phyloP scores from a whole-genome alignment of 2,888 invertebrate genomes.

The Chrysolina haemoptera region DNA sequence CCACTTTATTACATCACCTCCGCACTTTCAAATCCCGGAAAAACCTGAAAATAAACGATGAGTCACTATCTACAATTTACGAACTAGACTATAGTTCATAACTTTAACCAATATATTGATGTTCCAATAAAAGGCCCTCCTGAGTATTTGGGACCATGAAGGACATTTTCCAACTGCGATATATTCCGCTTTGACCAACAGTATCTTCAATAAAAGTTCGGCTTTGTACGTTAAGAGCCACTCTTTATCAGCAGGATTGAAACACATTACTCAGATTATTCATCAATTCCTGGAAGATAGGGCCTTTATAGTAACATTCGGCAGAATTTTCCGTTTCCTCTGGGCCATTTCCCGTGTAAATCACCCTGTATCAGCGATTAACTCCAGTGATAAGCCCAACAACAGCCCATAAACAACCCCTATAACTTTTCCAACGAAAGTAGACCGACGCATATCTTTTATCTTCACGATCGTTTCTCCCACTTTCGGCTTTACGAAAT shows the following conservation, averaged over 20 bases:
- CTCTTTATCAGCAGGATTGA: conserved; percentile 33
- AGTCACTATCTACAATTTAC: too few relatives aligned
- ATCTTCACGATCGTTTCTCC: conserved; percentile 33
- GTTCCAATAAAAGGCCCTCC: too few relatives aligned
- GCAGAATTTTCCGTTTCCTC: conserved; percentile 7
- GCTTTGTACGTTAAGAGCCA: neutral
- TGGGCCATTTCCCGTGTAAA: conserved; percentile 31
- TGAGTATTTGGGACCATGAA: too few relatives aligned
- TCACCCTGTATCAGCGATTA: conserved; percentile 47
- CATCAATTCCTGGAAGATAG: conserved; percentile 40
- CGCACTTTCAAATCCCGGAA: too few relatives aligned
- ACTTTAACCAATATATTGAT: too few relatives aligned
- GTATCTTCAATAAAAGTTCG: conserved; percentile 18
- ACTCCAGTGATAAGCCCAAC: conserved; percentile 34
- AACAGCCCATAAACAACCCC: conserved; percentile 46
- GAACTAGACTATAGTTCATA: too few relatives aligned
- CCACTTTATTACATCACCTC: too few relatives aligned
- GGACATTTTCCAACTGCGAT: neutral
- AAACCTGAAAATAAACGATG: too few relatives aligned
- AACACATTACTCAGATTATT: conserved; percentile 40
- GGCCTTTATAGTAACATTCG: conserved; percentile 5
- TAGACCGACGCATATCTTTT: conserved; percentile 37
- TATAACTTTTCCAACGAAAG: conserved; percentile 31
- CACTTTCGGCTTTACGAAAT: conserved; percentile 36
- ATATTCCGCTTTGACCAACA: neutral